Conservation (phyloP, 2,797 vertebrate genomes). For the Darevskia nairensis region DNA sequence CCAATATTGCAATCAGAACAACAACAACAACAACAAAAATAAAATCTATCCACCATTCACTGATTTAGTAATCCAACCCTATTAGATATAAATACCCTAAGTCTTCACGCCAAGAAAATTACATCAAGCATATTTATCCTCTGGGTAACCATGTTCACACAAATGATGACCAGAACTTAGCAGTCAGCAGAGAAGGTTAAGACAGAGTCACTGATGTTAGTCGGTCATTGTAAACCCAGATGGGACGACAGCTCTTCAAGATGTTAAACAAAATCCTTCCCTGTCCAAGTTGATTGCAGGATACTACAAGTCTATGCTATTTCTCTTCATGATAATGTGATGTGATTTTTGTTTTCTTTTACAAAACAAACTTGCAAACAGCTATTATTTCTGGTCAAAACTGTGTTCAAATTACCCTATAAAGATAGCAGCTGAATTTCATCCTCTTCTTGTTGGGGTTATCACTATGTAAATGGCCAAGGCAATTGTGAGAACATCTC, state of each 20-base stretch:
- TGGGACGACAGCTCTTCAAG: background rate
- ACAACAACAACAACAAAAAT: constrained; percentile 40
- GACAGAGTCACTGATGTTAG: background rate
- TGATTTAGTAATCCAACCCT: constrained; percentile 45
- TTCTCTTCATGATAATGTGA: background rate
- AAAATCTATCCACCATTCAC: constrained; percentile 60
- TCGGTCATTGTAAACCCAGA: background rate
- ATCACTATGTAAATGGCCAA: background rate
- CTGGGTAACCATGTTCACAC: constrained; percentile 49
- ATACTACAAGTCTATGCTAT: background rate
- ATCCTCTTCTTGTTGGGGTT: background rate
- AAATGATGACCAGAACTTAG: background rate
- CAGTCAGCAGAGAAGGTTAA: background rate
- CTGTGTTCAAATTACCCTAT: background rate
- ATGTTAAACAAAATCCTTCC: constrained; percentile 32
- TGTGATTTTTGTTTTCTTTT: background rate
- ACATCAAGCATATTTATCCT: constrained; percentile 8
- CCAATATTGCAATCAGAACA: constrained; percentile 1
- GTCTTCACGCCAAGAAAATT: constrained; percentile 17
- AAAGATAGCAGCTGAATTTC: background rate
- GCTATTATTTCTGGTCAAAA: background rate
- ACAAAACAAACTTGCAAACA: background rate
- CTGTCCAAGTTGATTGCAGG: background rate
- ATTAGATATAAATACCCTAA: constrained; percentile 45
- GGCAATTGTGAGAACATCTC: background rate